Percentiles rank a stretch among this genome's conserved stretches.
These are phyloP conservation scores for Megaleporinus macrocephalus DNA, from an alignment of 2,113 vertebrate genomes.

Conservation along the genomic window DNA sequence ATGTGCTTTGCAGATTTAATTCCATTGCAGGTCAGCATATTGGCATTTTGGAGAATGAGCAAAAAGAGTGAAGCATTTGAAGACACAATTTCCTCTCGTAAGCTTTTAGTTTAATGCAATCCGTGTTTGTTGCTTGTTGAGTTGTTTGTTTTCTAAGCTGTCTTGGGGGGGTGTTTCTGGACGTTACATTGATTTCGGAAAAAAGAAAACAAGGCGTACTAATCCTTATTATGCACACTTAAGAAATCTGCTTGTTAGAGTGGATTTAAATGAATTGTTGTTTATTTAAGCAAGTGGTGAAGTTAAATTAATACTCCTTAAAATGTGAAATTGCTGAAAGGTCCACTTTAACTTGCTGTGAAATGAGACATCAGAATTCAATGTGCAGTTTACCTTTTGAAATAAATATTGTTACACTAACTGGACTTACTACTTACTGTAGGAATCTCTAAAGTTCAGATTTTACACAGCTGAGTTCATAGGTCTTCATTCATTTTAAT, in stretches of 20 bases:
- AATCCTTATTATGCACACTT: slow-evolving; percentile 5
- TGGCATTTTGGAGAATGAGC: slow-evolving; percentile 19
- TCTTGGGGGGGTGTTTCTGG: slow-evolving; percentile 15
- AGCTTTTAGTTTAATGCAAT: slow-evolving; percentile 28
- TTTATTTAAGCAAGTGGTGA: slow-evolving; percentile 28
- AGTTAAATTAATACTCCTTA: background rate
- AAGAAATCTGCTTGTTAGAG: slow-evolving; percentile 9
- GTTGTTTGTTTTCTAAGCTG: slow-evolving; percentile 21
- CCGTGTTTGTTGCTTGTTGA: slow-evolving; percentile 7
- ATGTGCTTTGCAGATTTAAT: slow-evolving; percentile 29
- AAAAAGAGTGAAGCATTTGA: slow-evolving; percentile 15
- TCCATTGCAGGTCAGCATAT: slow-evolving; percentile 14
- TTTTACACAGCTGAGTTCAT: background rate
- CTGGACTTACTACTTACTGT: background rate
- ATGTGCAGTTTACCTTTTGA: background rate
- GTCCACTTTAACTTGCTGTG: background rate
- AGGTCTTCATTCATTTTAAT: background rate
- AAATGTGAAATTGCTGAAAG: slow-evolving; percentile 6
- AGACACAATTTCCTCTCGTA: slow-evolving; percentile 40
- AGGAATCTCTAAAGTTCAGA: background rate
- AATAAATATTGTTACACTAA: background rate
- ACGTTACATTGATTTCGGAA: slow-evolving; percentile 22
- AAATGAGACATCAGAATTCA: background rate
- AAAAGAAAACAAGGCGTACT: background rate
- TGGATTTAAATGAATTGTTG: slow-evolving; percentile 22